phyloP scores from a whole-genome alignment of 2,113 vertebrate genomes.

The Platanista minor region DNA sequence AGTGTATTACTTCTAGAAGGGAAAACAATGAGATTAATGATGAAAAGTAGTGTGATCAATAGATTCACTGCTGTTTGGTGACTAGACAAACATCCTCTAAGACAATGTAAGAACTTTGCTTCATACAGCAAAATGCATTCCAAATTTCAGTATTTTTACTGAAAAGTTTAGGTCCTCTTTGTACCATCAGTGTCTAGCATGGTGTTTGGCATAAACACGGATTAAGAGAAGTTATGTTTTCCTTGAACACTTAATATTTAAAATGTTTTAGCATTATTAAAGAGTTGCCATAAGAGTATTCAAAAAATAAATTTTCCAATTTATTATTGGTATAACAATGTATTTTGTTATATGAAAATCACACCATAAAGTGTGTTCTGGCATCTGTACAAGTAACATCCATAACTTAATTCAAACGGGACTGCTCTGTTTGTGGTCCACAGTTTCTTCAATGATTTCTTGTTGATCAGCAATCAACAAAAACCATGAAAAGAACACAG shows the following conservation, averaged over 20 bases:
- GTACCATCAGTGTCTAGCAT: not conserved
- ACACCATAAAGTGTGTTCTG: not conserved
- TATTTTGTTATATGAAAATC: conserved; percentile 6
- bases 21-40: not conserved
- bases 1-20: not conserved
- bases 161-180: not conserved
- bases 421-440: not conserved
- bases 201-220: not conserved
- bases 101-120: not conserved
- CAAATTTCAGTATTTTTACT: not conserved
- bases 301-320: not conserved
- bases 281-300: not conserved
- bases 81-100: not conserved
- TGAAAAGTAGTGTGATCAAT: not conserved
- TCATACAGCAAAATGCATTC: not conserved
- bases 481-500: not conserved
- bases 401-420: not conserved
- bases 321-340: not conserved
- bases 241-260: not conserved
- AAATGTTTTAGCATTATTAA: not conserved
- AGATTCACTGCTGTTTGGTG: not conserved
- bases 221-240: not conserved
- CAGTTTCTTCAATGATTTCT: not conserved
- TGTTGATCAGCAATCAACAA: not conserved
- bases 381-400: not conserved